Evolutionary conservation across 2,888 invertebrate genomes (phyloP).

Genomic region (Argyresthia albistria): DNA sequence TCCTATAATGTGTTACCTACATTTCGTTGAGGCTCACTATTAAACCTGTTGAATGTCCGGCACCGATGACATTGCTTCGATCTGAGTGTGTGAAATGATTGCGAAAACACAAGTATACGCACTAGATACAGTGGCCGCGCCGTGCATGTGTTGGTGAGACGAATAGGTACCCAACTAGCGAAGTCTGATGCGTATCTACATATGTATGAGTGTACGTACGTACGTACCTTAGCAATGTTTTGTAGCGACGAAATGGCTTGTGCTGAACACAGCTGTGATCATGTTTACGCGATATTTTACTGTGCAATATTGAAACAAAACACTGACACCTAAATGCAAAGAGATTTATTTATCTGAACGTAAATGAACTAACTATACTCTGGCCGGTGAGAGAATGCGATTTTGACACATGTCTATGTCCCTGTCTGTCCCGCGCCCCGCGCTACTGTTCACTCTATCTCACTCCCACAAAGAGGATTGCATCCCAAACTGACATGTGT

Average conservation of each 20-base stretch:
- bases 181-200: constrained; percentile 1
- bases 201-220: background rate
- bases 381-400: no score
- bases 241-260: background rate
- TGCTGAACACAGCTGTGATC: background rate
- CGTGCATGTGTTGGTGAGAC: constrained; percentile 1
- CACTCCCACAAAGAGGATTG: no score
- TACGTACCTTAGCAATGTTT: background rate
- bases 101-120: background rate
- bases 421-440: no score
- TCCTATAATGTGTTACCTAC: constrained; percentile 6
- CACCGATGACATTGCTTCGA: background rate
- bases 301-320: no score
- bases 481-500: no score
- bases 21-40: background rate
- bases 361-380: no score
- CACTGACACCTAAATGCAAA: no score
- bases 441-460: no score
- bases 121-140: background rate
- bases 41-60: constrained; percentile 9
- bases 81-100: background rate
- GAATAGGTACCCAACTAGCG: background rate
- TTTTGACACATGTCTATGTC: no score
- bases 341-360: no score
- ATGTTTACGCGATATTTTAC: background rate